A percentile compares a stretch with the other conserved stretches of the same genome.
Conservation (phyloP, 1,140 invertebrate genomes). For the Camponotus pennsylvanicus region DNA sequence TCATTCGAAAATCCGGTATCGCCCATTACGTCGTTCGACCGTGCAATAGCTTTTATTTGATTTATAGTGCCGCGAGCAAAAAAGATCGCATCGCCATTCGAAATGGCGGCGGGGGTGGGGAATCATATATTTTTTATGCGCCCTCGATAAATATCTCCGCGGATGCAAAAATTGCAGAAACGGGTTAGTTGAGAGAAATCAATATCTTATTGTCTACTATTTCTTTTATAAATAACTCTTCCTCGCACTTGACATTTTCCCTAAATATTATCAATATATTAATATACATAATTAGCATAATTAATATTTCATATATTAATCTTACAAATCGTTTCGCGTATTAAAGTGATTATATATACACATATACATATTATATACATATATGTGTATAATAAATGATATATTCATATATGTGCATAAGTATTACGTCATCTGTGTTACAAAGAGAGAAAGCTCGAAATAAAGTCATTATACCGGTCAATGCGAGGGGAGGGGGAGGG, state of each 20-base stretch:
- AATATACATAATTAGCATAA: not conserved
- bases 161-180: slow-evolving; percentile 12
- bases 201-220: not conserved
- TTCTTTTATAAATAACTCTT: not conserved
- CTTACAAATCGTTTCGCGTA: not conserved
- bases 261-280: not conserved
- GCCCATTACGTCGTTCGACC: slow-evolving; percentile 72
- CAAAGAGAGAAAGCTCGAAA: not conserved
- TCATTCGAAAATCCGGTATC: slow-evolving; percentile 71
- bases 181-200: slow-evolving; percentile 3
- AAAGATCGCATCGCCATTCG: slow-evolving; percentile 43
- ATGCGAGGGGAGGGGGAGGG: not conserved
- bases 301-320: not conserved
- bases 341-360: not conserved
- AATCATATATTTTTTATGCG: slow-evolving; percentile 49
- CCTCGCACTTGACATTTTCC: not conserved
- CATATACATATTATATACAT: not conserved
- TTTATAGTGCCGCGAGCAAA: slow-evolving; percentile 59
- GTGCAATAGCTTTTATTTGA: slow-evolving; percentile 63
- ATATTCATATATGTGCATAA: not conserved
- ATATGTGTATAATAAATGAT: not conserved
- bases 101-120: slow-evolving; percentile 22
- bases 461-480: slow-evolving; percentile 29
- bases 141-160: slow-evolving; percentile 38
- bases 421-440: not conserved